phyloP scores from a whole-genome alignment of 2,113 vertebrate species.

The Archocentrus centrarchus region DNA sequence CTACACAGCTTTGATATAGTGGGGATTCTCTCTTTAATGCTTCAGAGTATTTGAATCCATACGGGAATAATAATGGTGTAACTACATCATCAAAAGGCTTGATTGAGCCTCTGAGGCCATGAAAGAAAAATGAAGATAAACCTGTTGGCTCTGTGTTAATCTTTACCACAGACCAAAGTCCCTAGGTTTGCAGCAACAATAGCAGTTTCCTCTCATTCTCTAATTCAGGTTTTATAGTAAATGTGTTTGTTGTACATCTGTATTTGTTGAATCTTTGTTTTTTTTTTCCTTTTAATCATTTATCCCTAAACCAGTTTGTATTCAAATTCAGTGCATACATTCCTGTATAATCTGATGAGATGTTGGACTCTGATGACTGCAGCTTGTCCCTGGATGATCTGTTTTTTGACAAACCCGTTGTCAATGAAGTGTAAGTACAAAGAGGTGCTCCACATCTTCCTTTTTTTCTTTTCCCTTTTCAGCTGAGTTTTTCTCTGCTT shows the following conservation, averaged over 20 bases:
- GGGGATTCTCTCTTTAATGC: neutral
- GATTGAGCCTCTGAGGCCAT: neutral
- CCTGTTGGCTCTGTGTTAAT: neutral
- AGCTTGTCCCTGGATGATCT: conserved; percentile 83
- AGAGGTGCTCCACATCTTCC: neutral
- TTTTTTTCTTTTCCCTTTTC: neutral
- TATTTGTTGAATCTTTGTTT: neutral
- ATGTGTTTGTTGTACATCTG: neutral
- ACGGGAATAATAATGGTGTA: neutral
- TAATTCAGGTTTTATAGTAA: neutral
- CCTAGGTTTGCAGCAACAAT: neutral
- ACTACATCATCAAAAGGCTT: neutral
- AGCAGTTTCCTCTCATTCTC: neutral
- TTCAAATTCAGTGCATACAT: neutral
- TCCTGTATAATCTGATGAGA: conserved; percentile 60
- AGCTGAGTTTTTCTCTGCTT: conserved; percentile 11
- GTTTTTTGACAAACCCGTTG: conserved; percentile 86
- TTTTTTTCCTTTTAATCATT: neutral
- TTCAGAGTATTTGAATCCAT: neutral
- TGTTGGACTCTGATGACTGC: conserved; percentile 80
- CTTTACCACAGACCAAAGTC: neutral
- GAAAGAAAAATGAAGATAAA: conserved; percentile 10
- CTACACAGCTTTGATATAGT: neutral
- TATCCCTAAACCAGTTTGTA: neutral
- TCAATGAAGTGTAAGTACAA: conserved; percentile 84